These are phyloP conservation scores for Cyprinus carpio DNA, from an alignment of 2,113 vertebrate species.

Conservation along the genomic window DNA sequence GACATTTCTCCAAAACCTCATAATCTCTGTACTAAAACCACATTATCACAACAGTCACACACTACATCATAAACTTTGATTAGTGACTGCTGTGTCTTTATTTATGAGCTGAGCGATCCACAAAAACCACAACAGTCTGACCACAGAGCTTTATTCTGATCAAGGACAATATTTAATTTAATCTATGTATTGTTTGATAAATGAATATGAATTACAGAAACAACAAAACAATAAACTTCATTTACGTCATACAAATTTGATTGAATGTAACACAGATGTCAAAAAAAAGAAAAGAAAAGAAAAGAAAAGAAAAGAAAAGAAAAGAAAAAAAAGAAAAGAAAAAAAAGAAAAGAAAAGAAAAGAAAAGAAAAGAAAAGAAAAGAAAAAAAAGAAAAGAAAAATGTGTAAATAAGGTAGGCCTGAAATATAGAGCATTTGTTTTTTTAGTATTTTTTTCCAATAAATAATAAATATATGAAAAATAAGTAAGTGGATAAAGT, in stretches of 20 bases:
- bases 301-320: no score
- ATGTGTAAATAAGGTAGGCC: neutral
- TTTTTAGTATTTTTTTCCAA: neutral
- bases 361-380: no score
- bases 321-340: no score
- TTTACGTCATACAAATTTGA: neutral
- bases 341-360: no score
- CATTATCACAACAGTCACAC: constrained; percentile 7
- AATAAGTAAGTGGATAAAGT: no score
- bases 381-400: no score
- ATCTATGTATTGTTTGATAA: neutral
- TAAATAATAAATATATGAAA: no score
- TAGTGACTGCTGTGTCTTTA: neutral
- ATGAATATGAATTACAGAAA: neutral
- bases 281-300: no score
- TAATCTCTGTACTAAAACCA: constrained; percentile 5
- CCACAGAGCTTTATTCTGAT: neutral
- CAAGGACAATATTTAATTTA: constrained; percentile 24
- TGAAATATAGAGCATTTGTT: neutral
- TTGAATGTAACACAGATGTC: neutral
- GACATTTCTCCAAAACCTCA: neutral
- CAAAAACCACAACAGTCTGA: neutral
- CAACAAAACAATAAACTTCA: neutral
- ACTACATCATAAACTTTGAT: constrained; percentile 3
- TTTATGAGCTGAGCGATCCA: neutral